A percentile compares a stretch with the other conserved stretches of the same genome.
Conservation (phyloP, 2,797 vertebrate species). For the Sebastolobus alascanus region DNA sequence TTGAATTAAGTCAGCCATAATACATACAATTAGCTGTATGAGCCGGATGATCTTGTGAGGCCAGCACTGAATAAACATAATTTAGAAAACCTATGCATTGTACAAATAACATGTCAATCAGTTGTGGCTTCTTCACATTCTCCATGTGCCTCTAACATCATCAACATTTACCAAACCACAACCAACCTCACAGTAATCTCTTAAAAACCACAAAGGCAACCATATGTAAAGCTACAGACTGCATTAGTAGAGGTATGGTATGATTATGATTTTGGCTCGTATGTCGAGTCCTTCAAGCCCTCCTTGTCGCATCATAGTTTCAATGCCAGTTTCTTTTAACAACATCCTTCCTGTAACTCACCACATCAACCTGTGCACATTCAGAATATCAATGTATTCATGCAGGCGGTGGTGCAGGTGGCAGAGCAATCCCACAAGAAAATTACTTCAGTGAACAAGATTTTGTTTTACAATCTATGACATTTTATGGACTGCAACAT, state of each 20-base stretch:
- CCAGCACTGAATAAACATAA: slow-evolving; percentile 32
- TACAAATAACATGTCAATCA: slow-evolving; percentile 50
- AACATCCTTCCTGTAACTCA: slow-evolving; percentile 20
- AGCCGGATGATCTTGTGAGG: slow-evolving; percentile 28
- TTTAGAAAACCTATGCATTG: slow-evolving; percentile 45
- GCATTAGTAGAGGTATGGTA: slow-evolving; percentile 70
- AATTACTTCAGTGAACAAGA: slow-evolving; percentile 39
- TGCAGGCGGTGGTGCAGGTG: slow-evolving; percentile 59
- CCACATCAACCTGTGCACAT: slow-evolving; percentile 57
- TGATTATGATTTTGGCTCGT: slow-evolving; percentile 57
- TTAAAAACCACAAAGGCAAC: slow-evolving; percentile 75
- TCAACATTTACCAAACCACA: slow-evolving; percentile 43
- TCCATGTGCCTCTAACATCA: slow-evolving; percentile 31
- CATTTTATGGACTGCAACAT: slow-evolving; percentile 48
- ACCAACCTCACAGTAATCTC: slow-evolving; percentile 53
- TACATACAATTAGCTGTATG: slow-evolving; percentile 38
- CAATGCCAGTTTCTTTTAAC: slow-evolving; percentile 22
- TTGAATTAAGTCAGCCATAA: slow-evolving; percentile 31
- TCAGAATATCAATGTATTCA: slow-evolving; percentile 66
- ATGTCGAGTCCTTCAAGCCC: slow-evolving; percentile 57
- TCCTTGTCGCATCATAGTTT: slow-evolving; percentile 40
- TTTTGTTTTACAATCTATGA: slow-evolving; percentile 50
- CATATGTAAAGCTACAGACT: slow-evolving; percentile 77
- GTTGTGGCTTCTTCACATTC: slow-evolving; percentile 58
- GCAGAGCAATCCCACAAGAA: slow-evolving; percentile 32